Evolutionary conservation across 2,797 vertebrate species (phyloP), one percentile per base, ranked within the genome.

Genomic region (Chloroceryle amazona): DNA sequence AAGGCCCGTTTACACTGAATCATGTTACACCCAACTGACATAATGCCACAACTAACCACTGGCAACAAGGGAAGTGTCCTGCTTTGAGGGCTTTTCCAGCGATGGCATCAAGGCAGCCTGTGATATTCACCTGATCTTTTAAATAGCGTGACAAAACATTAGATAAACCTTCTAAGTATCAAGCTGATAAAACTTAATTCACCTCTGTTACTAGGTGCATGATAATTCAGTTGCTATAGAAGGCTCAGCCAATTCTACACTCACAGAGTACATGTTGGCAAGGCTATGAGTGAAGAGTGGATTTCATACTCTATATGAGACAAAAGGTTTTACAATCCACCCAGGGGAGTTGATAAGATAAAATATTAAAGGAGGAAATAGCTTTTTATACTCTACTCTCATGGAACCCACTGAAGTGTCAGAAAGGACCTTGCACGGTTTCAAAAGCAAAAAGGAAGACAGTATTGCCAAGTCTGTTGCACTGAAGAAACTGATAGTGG

Each of bases 191-290:
- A 87, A 58, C 12, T 39, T 65, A 75, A 52, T 49, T 86, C 89
- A 90, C 47, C 84, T 94, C 75, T 61, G 10, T 67, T 80, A 44
- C 31, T 63, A 33, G 39, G 66, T 72, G 25, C 68, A 61, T 61
- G 78, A 93, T 78, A 74, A 87, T 78, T 87, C 61, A 23, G 85
- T 87, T 93, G 58, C 79, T 92, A 33, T 85, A 62, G 79, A 89
- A 80, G 65, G 81, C 92, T 89, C 60, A 70, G 25, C 26, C 47
- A 68, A 44, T 73, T 94, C 89, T 85, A 37, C 74, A 60, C 51
- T 94, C 80, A 46, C 78, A 73, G 5, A 4, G 79, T 63, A 76
- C 13, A 17, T 35, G 23, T 49, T 29, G 3, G 35, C 83, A 82
- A 86, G n/a, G 61, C 35, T 70, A 28, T 58, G 80, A 13, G 92